A percentile compares a stretch with the other conserved stretches of the same genome.
Evolutionary conservation across 2,888 invertebrate species (phyloP).

Genomic region (Amiota mariae): DNA sequence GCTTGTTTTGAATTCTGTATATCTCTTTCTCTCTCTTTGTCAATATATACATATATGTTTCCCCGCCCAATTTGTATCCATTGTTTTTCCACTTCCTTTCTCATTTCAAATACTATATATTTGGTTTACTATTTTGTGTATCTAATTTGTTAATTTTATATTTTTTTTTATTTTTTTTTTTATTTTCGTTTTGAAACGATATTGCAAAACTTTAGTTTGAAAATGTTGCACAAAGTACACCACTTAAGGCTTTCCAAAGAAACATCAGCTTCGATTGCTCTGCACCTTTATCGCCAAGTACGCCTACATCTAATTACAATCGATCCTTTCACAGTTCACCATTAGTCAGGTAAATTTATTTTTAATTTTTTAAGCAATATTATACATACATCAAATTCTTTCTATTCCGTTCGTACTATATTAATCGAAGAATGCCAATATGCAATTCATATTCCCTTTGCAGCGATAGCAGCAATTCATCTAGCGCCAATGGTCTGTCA

Average conservation of each 20-base stretch:
- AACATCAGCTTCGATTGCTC: constrained; percentile 74
- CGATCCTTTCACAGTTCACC: constrained; percentile 73
- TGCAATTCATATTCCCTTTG: constrained; percentile 27
- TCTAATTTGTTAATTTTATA: constrained; percentile 50
- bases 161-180: constrained; percentile 48
- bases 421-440: neutral
- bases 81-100: neutral
- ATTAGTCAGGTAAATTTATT: constrained; percentile 69
- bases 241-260: constrained; percentile 74
- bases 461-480: constrained; percentile 71
- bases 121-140: constrained; percentile 8
- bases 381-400: too few species aligned
- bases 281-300: constrained; percentile 73
- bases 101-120: neutral
- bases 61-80: neutral
- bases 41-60: neutral
- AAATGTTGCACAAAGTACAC: constrained; percentile 73
- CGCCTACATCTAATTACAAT: constrained; percentile 73
- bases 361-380: neutral
- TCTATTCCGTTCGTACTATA: neutral
- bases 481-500: constrained; percentile 67
- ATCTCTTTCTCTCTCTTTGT: constrained; percentile 6
- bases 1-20: neutral
- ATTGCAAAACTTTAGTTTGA: constrained; percentile 70
- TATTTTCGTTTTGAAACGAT: constrained; percentile 38